phyloP scores from a whole-genome alignment of 2,797 vertebrate genomes.

The Siniperca obscura region DNA sequence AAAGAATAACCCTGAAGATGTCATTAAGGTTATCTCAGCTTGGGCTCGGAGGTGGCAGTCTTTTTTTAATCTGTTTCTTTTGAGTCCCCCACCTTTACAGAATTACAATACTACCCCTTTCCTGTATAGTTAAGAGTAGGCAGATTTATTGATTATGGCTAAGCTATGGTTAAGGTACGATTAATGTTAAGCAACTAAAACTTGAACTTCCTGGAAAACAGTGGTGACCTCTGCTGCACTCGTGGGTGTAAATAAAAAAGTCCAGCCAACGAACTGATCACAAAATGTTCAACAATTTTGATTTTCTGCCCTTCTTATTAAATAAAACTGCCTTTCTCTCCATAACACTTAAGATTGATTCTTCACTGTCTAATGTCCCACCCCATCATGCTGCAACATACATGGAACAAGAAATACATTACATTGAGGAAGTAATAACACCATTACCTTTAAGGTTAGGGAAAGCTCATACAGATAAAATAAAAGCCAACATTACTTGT shows the following conservation, averaged over 20 bases:
- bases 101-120: neutral
- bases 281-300: neutral
- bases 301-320: neutral
- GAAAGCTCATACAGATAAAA: neutral
- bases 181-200: neutral
- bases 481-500: neutral
- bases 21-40: neutral
- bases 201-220: neutral
- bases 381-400: neutral
- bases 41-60: neutral
- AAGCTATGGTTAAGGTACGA: neutral
- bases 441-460: neutral
- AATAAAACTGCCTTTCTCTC: neutral
- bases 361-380: neutral
- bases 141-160: neutral
- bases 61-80: neutral
- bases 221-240: neutral
- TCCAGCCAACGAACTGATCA: neutral
- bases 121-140: neutral
- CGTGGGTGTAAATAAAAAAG: neutral
- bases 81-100: too few relatives aligned
- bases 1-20: constrained; percentile 2
- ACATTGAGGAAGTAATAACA: neutral
- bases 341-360: neutral
- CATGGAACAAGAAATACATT: neutral